Conservation (phyloP, 1,140 invertebrate genomes). For the Heliconius himera region DNA sequence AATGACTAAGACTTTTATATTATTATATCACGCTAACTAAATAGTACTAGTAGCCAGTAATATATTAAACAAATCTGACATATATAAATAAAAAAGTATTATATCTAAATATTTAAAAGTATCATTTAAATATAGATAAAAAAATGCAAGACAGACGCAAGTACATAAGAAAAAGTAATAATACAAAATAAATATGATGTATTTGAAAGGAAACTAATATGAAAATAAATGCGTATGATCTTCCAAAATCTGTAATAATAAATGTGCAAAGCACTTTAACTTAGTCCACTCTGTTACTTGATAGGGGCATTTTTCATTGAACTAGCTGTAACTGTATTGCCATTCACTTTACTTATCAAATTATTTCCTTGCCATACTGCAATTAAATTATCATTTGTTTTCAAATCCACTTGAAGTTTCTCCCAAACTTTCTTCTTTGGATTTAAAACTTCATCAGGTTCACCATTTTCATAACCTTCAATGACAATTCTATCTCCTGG, state of each 20-base stretch:
- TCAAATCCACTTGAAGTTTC: constrained; percentile 91
- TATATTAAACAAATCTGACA: background rate
- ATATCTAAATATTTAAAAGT: no score
- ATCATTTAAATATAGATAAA: background rate
- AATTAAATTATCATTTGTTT: constrained; percentile 87
- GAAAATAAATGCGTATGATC: constrained; percentile 1
- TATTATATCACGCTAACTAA: background rate
- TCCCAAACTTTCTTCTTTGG: constrained; percentile 99
- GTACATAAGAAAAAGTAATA: no score
- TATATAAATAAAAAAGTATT: no score
- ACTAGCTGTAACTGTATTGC: constrained; percentile 84
- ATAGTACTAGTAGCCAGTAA: no score
- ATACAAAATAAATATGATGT: constrained; percentile 8
- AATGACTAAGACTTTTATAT: no score
- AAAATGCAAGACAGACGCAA: background rate
- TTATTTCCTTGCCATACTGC: constrained; percentile 93
- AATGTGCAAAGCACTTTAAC: background rate
- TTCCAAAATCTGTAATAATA: constrained; percentile 6
- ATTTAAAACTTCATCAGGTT: constrained; percentile 93
- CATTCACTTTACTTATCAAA: constrained; percentile 87
- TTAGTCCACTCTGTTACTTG: constrained; percentile 82
- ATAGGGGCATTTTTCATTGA: constrained; percentile 89
- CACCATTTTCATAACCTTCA: constrained; percentile 90
- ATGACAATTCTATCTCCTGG: constrained; percentile 92
- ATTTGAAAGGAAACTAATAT: background rate